phyloP scores from a whole-genome alignment of 2,797 vertebrate species.

The Remorina albescens region DNA sequence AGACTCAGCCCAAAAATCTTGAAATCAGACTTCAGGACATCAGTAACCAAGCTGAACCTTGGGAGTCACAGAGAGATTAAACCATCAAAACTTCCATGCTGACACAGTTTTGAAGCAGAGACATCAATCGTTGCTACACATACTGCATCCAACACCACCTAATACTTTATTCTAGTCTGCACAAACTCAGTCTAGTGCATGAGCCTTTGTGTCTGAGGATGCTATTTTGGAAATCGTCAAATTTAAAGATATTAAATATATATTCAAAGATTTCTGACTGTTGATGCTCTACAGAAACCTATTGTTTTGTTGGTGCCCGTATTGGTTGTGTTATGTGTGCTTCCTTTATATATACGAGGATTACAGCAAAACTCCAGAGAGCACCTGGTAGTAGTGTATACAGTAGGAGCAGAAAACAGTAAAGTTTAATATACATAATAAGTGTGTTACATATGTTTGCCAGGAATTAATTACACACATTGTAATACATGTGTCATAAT shows the following conservation, averaged over 20 bases:
- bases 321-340: not conserved
- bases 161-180: conserved; percentile 21
- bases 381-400: not conserved
- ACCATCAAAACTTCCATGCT: conserved; percentile 31
- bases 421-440: not conserved
- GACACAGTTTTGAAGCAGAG: conserved; percentile 44
- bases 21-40: conserved; percentile 34
- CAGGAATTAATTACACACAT: not conserved
- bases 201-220: not conserved
- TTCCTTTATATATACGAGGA: not conserved
- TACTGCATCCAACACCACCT: conserved; percentile 47
- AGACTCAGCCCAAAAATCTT: conserved; percentile 22
- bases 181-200: not conserved
- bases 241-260: too few species aligned
- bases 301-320: not conserved
- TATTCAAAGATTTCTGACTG: too few species aligned
- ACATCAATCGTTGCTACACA: conserved; percentile 40
- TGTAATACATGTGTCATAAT: not conserved
- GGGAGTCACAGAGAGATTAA: conserved; percentile 49
- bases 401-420: too few species aligned
- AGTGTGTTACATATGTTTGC: not conserved
- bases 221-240: not conserved
- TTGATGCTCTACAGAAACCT: not conserved
- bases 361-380: not conserved
- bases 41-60: conserved; percentile 44